Base-by-base conservation (phyloP, 2,113 vertebrate species). In the Nettapus auritus region DNA sequence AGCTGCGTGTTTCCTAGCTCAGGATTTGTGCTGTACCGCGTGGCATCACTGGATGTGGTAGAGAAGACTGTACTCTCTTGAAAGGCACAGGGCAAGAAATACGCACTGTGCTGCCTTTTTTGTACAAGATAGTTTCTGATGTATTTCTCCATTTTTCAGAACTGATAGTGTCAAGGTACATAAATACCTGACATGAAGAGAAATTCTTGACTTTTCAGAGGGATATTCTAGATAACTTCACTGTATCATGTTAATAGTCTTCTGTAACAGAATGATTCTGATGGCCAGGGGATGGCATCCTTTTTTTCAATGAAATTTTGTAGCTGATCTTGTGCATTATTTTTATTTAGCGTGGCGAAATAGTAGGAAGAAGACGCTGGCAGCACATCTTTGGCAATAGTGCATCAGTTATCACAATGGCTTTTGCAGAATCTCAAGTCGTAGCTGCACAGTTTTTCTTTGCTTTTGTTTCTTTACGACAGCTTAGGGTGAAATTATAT, bases 141-240 rank as follows among this genome's bases (percentile, higher is more conserved):
- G 29, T 64, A 69, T 77, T 94, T 94, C 59, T 85, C 48, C 33
- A 56, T 86, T 90, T 82, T 90, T 66, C 63, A 70, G 80, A 86
- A 29, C 71, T 80, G 80, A 48, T 93, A 93, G 82, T 78, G 78
- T 82, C 57, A 85, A 75, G 50, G 57, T 79, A 68, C 73, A 56
- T 77, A 78, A 86, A 91, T 86, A 63, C 34, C 20, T 42, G 83
- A 17, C 52, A 22, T 81, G 75, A 85, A 70, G 77, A 68, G 64
- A 85, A 86, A 69, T 86, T 36, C 38, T 62, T 95, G 85, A 62
- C 40, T 67, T 83, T 88, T 92, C 48, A 81, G 40, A 46, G 64
- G 48, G 82, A 34, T 75, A 79, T 73, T 84, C 82, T 59, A 74
- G 52, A n/a, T 68, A 31, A 20, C 70, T 89, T 56, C 70, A 63